A percentile compares a stretch with the other conserved stretches of the same genome.
Conservation (phyloP, 2,797 vertebrate genomes). For the Carapus acus region DNA sequence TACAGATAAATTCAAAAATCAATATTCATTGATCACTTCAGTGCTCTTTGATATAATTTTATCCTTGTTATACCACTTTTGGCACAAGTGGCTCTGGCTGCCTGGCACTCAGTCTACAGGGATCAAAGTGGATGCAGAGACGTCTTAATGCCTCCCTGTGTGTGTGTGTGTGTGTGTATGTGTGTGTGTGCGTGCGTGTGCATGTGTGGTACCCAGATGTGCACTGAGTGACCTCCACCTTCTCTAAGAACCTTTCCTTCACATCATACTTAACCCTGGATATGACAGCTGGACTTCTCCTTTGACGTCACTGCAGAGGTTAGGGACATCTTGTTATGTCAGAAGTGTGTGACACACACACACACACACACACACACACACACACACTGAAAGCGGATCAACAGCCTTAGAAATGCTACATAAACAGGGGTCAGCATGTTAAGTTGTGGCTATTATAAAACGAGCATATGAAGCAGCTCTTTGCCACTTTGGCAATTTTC, state of each 20-base stretch:
- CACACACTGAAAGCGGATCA: slow-evolving; percentile 6
- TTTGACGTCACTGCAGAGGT: slow-evolving; percentile 40
- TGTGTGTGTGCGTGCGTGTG: slow-evolving; percentile 4
- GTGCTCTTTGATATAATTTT: too few species aligned
- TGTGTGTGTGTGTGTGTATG: neutral
- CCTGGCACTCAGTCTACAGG: slow-evolving; percentile 1
- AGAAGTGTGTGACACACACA: slow-evolving; percentile 9
- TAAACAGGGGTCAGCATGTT: neutral
- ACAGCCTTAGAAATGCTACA: slow-evolving; percentile 19
- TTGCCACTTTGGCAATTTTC: neutral
- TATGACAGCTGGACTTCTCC: slow-evolving; percentile 42
- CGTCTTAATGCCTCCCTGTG: slow-evolving; percentile 1
- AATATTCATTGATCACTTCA: too few species aligned
- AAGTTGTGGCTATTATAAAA: slow-evolving; percentile 13
- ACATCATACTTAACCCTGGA: slow-evolving; percentile 54
- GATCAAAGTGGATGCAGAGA: slow-evolving; percentile 1
- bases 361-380: slow-evolving; percentile 9
- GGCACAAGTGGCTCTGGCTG: too few species aligned
- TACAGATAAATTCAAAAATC: too few species aligned
- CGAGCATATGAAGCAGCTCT: slow-evolving; percentile 12
- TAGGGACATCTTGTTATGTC: slow-evolving; percentile 42
- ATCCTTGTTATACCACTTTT: too few species aligned
- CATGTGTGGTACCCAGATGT: slow-evolving; percentile 49
- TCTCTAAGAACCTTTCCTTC: slow-evolving; percentile 42
- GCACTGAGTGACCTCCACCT: slow-evolving; percentile 49